A percentile compares a stretch with the other conserved stretches of the same genome.
Conservation (phyloP, 53 echinoderm and acorn worm species). For the Hippasteria phrygiana region DNA sequence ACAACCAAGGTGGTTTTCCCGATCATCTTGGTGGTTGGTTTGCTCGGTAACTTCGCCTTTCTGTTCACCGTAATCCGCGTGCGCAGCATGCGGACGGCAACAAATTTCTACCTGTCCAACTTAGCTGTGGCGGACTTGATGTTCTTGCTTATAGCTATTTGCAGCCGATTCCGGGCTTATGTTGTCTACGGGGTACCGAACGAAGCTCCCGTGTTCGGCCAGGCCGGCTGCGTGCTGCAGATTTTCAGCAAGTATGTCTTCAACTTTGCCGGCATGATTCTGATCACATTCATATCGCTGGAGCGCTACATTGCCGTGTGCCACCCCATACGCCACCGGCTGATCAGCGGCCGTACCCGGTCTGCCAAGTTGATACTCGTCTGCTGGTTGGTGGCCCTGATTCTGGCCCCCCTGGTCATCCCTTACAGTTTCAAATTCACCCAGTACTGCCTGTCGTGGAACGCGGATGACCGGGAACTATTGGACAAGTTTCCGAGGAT, state of each 20-base stretch:
- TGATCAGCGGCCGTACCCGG: slow-evolving; percentile 31
- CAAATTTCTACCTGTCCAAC: slow-evolving; percentile 59
- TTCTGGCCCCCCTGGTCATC: slow-evolving; percentile 6
- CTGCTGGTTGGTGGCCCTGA: slow-evolving; percentile 37
- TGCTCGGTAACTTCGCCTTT: slow-evolving; percentile 43
- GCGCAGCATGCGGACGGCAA: slow-evolving; percentile 45
- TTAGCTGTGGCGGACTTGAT: slow-evolving; percentile 44
- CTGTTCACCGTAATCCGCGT: slow-evolving; percentile 44
- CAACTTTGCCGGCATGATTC: slow-evolving; percentile 32
- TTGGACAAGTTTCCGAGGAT: slow-evolving; percentile 11
- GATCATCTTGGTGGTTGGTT: not conserved
- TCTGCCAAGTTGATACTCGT: not conserved
- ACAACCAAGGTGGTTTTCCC: not conserved
- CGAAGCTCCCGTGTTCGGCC: not conserved
- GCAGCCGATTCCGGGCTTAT: not conserved
- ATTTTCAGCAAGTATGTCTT: slow-evolving; percentile 7
- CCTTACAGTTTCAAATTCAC: slow-evolving; percentile 6
- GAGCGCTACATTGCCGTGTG: slow-evolving; percentile 62
- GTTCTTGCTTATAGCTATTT: slow-evolving; percentile 5
- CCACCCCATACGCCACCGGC: slow-evolving; percentile 48
- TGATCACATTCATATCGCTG: slow-evolving; percentile 51
- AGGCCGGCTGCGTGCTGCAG: slow-evolving; percentile 12
- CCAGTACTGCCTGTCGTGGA: slow-evolving; percentile 40
- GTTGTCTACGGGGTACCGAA: slow-evolving; percentile 25
- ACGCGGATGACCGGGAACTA: slow-evolving; percentile 9